These are phyloP conservation scores for Myripristis murdjan DNA, from an alignment of 2,797 vertebrate genomes.

Conservation along the genomic window DNA sequence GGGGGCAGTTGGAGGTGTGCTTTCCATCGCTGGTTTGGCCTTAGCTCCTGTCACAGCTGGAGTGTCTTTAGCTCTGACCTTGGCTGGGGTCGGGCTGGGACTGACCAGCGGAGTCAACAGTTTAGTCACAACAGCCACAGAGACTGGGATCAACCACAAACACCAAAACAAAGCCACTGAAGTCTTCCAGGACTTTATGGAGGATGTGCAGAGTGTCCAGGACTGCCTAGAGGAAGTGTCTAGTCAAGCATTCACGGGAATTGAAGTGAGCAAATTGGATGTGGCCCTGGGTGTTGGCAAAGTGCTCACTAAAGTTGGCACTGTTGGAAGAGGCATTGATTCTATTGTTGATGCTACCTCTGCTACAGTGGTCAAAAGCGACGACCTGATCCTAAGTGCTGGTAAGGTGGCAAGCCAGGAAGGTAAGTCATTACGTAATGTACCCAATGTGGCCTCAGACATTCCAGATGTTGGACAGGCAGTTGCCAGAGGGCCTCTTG, in stretches of 20 bases:
- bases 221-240: conserved; percentile 58
- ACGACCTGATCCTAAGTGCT: conserved; percentile 41
- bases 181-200: conserved; percentile 71
- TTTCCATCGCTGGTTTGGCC: too few species aligned
- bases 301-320: fast-evolving
- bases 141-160: conserved; percentile 61
- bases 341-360: conserved; percentile 46
- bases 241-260: not conserved
- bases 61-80: conserved; percentile 68
- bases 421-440: conserved; percentile 54
- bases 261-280: not conserved
- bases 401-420: conserved; percentile 56
- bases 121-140: conserved; percentile 61
- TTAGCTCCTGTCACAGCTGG: conserved; percentile 80
- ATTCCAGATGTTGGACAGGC: conserved; percentile 78
- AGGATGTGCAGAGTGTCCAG: conserved; percentile 68
- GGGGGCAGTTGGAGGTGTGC: too few species aligned
- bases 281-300: not conserved
- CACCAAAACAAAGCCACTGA: conserved; percentile 60
- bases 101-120: conserved; percentile 76
- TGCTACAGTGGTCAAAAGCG: conserved; percentile 12
- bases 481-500: conserved; percentile 65
- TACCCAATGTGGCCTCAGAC: conserved; percentile 70
- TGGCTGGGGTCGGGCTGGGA: conserved; percentile 73
- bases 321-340: conserved; percentile 51